These are phyloP conservation scores for Lasioglossum albipes DNA, from an alignment of 1,140 invertebrate species.

Conservation along the genomic window DNA sequence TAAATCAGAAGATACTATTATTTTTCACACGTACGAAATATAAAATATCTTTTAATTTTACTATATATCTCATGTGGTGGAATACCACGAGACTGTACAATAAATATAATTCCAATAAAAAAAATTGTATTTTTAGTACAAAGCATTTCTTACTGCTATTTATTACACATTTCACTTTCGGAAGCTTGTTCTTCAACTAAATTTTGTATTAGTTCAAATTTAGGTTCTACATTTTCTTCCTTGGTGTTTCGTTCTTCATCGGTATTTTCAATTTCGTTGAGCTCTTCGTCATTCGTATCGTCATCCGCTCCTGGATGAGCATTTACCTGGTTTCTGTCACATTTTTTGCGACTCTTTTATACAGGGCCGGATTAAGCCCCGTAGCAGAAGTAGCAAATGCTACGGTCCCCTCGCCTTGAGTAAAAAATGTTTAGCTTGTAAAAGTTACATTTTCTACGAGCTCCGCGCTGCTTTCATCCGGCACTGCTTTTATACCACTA, in stretches of 20 bases:
- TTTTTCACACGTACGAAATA: slow-evolving; percentile 11
- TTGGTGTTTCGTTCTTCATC: slow-evolving; percentile 66
- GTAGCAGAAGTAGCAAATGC: no score
- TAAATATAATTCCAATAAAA: slow-evolving; percentile 49
- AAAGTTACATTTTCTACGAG: no score
- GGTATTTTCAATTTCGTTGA: slow-evolving; percentile 24
- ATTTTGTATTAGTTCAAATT: slow-evolving; percentile 69
- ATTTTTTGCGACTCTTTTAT: slow-evolving; percentile 81
- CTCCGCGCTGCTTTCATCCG: no score
- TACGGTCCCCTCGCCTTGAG: no score
- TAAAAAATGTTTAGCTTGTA: no score
- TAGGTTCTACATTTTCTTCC: slow-evolving; percentile 65
- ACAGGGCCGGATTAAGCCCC: no score
- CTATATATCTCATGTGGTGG: not conserved
- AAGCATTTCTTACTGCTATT: slow-evolving; percentile 13
- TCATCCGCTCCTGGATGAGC: slow-evolving; percentile 82
- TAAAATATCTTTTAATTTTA: slow-evolving; percentile 20
- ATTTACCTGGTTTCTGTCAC: slow-evolving; percentile 80
- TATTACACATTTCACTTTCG: no score
- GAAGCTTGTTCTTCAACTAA: slow-evolving; percentile 66
- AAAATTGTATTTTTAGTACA: slow-evolving; percentile 36
- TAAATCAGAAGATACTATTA: slow-evolving; percentile 1
- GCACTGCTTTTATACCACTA: slow-evolving; percentile 84
- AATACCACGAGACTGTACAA: not conserved
- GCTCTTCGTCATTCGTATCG: slow-evolving; percentile 80